Evolutionary conservation across 2,113 vertebrate species (phyloP).

Genomic region (Carassius auratus): DNA sequence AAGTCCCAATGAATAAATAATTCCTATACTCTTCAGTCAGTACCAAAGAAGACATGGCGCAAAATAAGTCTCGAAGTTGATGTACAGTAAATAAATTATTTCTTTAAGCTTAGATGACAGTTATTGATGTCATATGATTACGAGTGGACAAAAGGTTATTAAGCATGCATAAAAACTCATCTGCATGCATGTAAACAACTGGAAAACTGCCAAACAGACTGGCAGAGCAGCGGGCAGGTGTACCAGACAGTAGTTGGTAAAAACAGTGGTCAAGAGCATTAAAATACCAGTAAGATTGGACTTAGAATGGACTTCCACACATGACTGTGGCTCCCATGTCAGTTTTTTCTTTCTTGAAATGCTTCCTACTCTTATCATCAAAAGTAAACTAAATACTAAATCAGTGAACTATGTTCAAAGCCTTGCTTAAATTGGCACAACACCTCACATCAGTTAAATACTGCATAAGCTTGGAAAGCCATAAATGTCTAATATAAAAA

Average conservation of each 20-base stretch:
- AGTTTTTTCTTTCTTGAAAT: slow-evolving; percentile 26
- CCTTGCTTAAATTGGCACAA: too few relatives aligned
- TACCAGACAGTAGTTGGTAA: neutral
- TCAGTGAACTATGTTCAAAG: too few relatives aligned
- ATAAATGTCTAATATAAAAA: neutral
- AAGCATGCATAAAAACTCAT: slow-evolving; percentile 7
- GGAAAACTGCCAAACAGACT: slow-evolving; percentile 24
- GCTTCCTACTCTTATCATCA: neutral
- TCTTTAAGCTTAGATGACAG: neutral
- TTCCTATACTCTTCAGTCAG: neutral
- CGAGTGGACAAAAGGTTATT: neutral
- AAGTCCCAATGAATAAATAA: neutral
- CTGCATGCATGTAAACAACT: slow-evolving; percentile 1
- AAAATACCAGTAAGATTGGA: neutral
- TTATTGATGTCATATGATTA: neutral
- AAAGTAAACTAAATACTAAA: neutral
- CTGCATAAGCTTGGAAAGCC: too few relatives aligned
- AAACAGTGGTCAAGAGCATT: slow-evolving; percentile 22
- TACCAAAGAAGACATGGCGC: neutral
- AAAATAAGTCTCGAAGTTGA: neutral
- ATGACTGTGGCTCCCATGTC: neutral
- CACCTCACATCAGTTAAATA: too few relatives aligned
- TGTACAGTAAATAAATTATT: neutral
- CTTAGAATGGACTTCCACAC: neutral
- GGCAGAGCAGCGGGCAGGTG: neutral